Conservation (phyloP, 1,140 invertebrate species). For the Drosophila littoralis region DNA sequence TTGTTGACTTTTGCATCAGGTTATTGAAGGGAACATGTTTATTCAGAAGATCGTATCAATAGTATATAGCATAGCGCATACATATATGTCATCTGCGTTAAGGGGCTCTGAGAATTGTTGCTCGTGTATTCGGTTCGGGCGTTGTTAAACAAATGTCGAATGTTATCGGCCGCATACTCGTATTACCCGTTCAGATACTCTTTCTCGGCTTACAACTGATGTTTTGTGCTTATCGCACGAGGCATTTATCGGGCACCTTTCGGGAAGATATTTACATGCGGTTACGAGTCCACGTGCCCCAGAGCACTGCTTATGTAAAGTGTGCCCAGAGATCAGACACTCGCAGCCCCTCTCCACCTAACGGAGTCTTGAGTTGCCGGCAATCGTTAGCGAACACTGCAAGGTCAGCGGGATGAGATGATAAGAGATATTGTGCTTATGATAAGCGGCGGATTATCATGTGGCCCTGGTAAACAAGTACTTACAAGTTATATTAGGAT, state of each 20-base stretch:
- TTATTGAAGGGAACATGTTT: background rate
- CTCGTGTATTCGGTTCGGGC: background rate
- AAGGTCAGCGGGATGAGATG: slow-evolving; percentile 46
- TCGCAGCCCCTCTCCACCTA: no score
- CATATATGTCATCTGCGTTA: background rate
- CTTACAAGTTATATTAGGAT: no score
- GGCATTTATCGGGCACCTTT: slow-evolving; percentile 29
- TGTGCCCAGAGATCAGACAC: slow-evolving; percentile 37
- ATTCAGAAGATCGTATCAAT: background rate
- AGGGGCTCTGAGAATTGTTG: background rate
- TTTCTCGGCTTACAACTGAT: slow-evolving; percentile 28
- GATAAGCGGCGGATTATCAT: no score
- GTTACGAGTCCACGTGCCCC: slow-evolving; percentile 38
- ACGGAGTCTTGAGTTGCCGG: no score
- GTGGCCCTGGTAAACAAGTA: no score
- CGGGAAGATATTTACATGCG: slow-evolving; percentile 19
- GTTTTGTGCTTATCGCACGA: slow-evolving; percentile 23
- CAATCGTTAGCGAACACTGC: background rate
- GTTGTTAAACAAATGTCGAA: slow-evolving; percentile 8
- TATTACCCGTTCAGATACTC: slow-evolving; percentile 21
- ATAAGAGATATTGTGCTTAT: no score
- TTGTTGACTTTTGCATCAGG: background rate
- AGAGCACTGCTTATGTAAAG: slow-evolving; percentile 49
- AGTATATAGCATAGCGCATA: background rate
- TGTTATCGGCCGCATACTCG: slow-evolving; percentile 24